These are phyloP conservation scores for Calliphora vomitoria DNA, from an alignment of 2,888 invertebrate species.

Conservation along the genomic window DNA sequence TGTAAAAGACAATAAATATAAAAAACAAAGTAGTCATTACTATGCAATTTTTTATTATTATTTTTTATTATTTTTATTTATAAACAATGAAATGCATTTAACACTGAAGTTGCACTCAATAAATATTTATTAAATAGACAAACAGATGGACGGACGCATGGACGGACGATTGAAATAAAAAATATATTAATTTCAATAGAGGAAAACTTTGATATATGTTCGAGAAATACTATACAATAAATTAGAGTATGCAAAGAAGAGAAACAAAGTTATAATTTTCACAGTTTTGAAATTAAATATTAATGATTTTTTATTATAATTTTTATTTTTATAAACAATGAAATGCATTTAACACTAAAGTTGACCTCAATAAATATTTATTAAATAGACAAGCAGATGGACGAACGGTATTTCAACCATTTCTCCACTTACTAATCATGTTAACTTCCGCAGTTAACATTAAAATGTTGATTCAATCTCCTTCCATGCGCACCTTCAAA, in stretches of 20 bases:
- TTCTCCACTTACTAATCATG: no score
- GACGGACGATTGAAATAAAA: background rate
- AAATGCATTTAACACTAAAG: slow-evolving; percentile 68
- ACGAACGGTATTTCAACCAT: background rate
- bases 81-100: slow-evolving; percentile 70
- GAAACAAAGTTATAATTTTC: background rate
- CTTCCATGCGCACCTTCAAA: no score
- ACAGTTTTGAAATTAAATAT: no score
- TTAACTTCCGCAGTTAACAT: no score
- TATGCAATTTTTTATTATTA: slow-evolving; percentile 56
- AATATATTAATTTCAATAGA: slow-evolving; percentile 26
- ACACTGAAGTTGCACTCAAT: slow-evolving; percentile 69
- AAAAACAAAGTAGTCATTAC: slow-evolving; percentile 54
- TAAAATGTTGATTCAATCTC: no score
- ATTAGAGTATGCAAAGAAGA: background rate
- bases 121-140: slow-evolving; percentile 64
- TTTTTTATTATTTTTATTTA: slow-evolving; percentile 36
- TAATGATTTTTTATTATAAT: slow-evolving; percentile 18
- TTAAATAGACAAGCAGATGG: slow-evolving; percentile 42
- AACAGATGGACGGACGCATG: slow-evolving; percentile 5
- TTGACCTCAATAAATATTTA: slow-evolving; percentile 71
- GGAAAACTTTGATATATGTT: background rate
- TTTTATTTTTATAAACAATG: slow-evolving; percentile 59
- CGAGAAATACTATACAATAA: background rate
- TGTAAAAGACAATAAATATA: slow-evolving; percentile 53